Evolutionary conservation across 2,113 vertebrate species (phyloP), one percentile per base, ranked within the genome.

Genomic region (Psettodes erumei): DNA sequence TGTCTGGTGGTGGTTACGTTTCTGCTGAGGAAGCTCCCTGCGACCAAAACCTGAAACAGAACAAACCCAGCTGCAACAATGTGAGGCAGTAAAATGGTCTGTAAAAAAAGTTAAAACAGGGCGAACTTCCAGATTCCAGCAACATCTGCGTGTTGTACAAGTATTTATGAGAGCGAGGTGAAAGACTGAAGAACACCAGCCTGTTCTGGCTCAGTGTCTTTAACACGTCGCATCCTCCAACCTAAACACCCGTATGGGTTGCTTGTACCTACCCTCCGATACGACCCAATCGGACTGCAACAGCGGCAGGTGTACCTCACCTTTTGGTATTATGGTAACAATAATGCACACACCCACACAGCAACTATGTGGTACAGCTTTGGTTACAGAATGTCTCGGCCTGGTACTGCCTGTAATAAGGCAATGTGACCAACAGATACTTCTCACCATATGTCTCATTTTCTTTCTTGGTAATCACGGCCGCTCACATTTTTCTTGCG

Each of bases 91-190:
- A 71, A 84, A 82, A 79, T 3, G 3, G 53, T 38, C 40, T 30
- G 50, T 82, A 27, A 75, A 82, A 60, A 25, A 60, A 28, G n/a
- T 9, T 2, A 61, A 77, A 81, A 80, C 74, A 77, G 78, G 75
- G 79, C 79, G 71, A 66, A 35, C 35, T 54, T 33, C 47, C 10
- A 64, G 42, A 55, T 62, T 83, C 35, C 37, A 33, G 47, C n/a
- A n/a, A 62, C 62, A 58, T 72, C 28, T 69, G 58, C 15, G 51
- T 63, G 65, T 28, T 42, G 5, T 43, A 40, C n/a, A 28, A 53
- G 42, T 43, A 66, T 88, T 81, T 79, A 86, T 11, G 27, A 80
- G 73, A 21, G 18, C 15, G 0, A 18, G 4, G 18, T 40, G 18
- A 66, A 59, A 19, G 71, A 45, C 21, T 33, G 50, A 9, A 64